Conservation (phyloP, 2,797 vertebrate genomes). For the Dipus sagitta region DNA sequence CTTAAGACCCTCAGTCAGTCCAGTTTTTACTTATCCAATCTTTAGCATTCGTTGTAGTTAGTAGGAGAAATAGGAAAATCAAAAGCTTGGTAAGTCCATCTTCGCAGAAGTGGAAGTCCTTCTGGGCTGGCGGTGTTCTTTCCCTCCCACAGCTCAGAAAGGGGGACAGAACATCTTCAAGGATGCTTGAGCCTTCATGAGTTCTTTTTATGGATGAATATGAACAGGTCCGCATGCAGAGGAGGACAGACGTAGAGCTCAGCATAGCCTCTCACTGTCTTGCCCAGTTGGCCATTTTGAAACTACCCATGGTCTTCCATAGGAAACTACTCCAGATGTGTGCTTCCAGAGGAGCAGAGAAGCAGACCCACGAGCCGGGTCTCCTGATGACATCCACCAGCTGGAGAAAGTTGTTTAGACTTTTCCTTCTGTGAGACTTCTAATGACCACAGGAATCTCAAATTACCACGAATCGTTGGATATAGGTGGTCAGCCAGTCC, state of each 20-base stretch:
- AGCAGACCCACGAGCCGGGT: neutral
- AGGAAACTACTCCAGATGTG: neutral
- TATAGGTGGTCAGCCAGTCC: neutral
- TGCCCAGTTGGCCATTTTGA: conserved; percentile 1
- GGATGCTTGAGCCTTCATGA: neutral
- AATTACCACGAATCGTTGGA: conserved; percentile 16
- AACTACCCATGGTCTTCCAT: neutral
- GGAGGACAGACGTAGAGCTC: neutral
- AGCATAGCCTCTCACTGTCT: neutral
- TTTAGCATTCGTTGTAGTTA: neutral
- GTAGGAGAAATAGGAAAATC: neutral
- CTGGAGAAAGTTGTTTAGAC: neutral
- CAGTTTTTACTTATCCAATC: neutral
- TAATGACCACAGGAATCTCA: conserved; percentile 22
- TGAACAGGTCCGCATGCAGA: neutral
- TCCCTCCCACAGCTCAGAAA: neutral
- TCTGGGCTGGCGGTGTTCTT: neutral
- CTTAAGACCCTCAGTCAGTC: neutral
- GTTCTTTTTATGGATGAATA: neutral
- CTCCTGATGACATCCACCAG: neutral
- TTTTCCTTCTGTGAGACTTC: conserved; percentile 12
- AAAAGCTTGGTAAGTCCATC: neutral
- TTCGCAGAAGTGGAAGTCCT: neutral
- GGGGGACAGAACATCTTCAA: neutral
- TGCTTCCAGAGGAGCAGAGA: conserved; percentile 28